phyloP scores from a whole-genome alignment of 1,140 invertebrate species.

The Maconellicoccus hirsutus region DNA sequence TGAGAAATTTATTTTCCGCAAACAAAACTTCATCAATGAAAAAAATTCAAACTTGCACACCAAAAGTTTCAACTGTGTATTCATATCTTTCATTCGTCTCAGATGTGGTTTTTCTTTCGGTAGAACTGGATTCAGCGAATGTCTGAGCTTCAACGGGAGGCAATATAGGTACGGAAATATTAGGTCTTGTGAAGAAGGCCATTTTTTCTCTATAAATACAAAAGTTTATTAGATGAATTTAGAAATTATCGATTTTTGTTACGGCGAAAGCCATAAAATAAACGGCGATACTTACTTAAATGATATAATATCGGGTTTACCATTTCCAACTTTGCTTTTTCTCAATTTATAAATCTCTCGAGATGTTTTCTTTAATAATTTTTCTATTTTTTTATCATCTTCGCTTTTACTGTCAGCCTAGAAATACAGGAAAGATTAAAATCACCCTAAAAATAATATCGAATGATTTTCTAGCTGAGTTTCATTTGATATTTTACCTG shows the following conservation, averaged over 20 bases:
- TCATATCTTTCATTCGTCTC: constrained; percentile 46
- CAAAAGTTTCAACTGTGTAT: constrained; percentile 54
- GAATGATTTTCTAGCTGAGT: neutral
- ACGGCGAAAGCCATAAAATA: neutral
- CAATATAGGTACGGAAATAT: constrained; percentile 60
- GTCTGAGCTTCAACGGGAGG: constrained; percentile 25
- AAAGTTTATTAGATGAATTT: constrained; percentile 19
- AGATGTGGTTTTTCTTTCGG: constrained; percentile 35
- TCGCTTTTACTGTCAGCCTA: constrained; percentile 44
- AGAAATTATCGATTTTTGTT: neutral
- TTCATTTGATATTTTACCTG: constrained; percentile 36
- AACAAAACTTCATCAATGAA: neutral
- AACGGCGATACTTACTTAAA: constrained; percentile 67
- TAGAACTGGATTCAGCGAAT: constrained; percentile 19
- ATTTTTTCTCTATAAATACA: constrained; percentile 72
- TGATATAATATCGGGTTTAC: constrained; percentile 78
- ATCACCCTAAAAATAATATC: neutral
- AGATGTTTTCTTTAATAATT: constrained; percentile 71
- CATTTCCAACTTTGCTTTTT: constrained; percentile 73
- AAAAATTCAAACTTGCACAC: constrained; percentile 48
- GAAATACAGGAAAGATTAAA: neutral
- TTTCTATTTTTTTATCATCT: constrained; percentile 65
- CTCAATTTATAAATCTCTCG: constrained; percentile 81
- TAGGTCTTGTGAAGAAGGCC: constrained; percentile 80
- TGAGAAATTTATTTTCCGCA: neutral